Percentiles rank a stretch among this genome's conserved stretches.
Evolutionary conservation across 2,797 vertebrate genomes (phyloP).

Genomic region (Lates japonicus): DNA sequence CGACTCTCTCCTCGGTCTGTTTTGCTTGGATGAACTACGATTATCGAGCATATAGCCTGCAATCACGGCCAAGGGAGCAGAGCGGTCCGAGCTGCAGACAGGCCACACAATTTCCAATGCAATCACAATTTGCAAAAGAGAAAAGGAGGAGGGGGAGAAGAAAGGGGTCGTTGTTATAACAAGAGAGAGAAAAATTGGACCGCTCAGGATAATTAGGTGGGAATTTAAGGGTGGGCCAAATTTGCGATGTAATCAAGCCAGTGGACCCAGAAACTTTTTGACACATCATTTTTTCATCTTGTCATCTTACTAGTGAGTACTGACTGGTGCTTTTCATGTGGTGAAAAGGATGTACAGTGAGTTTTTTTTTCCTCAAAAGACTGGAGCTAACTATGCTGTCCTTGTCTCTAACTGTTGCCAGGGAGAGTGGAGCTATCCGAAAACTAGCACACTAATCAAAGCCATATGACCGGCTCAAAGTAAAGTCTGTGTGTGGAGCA

Average conservation of each 20-base stretch:
- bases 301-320: constrained; percentile 37
- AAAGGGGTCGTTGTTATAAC: constrained; percentile 75
- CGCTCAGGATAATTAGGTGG: constrained; percentile 70
- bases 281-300: constrained; percentile 61
- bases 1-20: constrained; percentile 42
- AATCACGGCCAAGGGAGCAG: constrained; percentile 59
- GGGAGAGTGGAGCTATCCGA: constrained; percentile 73
- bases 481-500: constrained; percentile 79
- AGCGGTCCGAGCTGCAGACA: constrained; percentile 60
- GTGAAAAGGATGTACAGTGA: constrained; percentile 58
- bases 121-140: constrained; percentile 68
- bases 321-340: constrained; percentile 57
- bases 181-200: constrained; percentile 70
- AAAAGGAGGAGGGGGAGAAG: constrained; percentile 66
- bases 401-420: constrained; percentile 79
- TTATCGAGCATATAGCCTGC: constrained; percentile 61
- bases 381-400: constrained; percentile 75
- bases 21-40: constrained; percentile 68
- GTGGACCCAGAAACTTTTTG: constrained; percentile 57
- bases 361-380: constrained; percentile 35
- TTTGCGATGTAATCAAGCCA: constrained; percentile 67
- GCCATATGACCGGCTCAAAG: constrained; percentile 85
- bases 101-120: constrained; percentile 68
- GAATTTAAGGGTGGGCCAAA: constrained; percentile 76
- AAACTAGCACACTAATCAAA: constrained; percentile 83